These are phyloP conservation scores for Apostichopus parvimensis DNA, from an alignment of 35 echinoderm and acorn worm genomes.

Conservation along the genomic window DNA sequence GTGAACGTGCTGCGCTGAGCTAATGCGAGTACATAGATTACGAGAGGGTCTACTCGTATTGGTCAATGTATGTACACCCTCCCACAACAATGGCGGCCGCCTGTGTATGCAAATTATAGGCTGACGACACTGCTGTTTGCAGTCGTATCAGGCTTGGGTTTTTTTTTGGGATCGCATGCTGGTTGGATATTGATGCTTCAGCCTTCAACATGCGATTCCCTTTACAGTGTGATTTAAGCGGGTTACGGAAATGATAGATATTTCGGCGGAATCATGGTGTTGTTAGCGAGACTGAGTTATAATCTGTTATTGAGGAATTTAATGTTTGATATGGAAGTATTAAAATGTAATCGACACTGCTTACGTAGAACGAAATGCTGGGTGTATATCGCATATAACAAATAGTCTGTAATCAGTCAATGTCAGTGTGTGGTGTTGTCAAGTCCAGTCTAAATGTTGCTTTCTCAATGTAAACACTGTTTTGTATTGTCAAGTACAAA, in stretches of 20 bases:
- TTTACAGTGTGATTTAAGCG: background rate
- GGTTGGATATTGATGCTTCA: background rate
- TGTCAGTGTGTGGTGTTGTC: too few species aligned
- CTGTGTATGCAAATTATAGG: conserved; percentile 56
- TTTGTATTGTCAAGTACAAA: too few species aligned
- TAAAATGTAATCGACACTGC: background rate
- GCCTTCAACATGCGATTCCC: background rate
- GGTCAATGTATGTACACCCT: conserved; percentile 43
- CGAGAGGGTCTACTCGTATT: conserved; percentile 12
- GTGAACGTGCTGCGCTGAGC: conserved; percentile 50
- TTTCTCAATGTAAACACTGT: too few species aligned
- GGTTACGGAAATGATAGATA: background rate
- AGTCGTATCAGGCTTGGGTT: background rate
- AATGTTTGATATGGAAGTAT: too few species aligned
- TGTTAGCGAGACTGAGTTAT: too few species aligned
- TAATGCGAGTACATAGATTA: conserved; percentile 44
- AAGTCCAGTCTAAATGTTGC: too few species aligned
- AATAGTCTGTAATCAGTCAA: too few species aligned
- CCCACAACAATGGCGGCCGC: conserved; percentile 58
- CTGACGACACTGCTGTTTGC: conserved; percentile 19
- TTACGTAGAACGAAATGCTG: background rate
- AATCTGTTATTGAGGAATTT: too few species aligned
- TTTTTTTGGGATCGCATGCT: background rate
- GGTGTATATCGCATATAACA: too few species aligned
- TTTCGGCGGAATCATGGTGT: background rate